Evolutionary conservation across 2,888 invertebrate genomes (phyloP).

Genomic region (Aleiodes leptofemur): DNA sequence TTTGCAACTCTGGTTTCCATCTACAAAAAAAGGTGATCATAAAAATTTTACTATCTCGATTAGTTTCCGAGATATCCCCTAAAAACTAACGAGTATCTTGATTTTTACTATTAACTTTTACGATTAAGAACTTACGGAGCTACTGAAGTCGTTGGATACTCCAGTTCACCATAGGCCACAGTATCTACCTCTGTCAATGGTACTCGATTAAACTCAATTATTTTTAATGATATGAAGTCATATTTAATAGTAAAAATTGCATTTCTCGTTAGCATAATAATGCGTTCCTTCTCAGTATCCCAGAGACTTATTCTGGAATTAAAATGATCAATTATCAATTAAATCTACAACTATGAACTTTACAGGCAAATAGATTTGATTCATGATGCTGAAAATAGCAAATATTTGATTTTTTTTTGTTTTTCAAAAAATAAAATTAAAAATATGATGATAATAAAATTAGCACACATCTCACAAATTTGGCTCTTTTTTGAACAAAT

Average conservation of each 20-base stretch:
- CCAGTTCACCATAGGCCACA: slow-evolving; percentile 85
- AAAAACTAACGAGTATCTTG: slow-evolving; percentile 4
- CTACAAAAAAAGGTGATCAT: too few species aligned
- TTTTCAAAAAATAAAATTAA: too few species aligned
- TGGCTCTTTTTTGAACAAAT: too few species aligned
- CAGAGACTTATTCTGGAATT: slow-evolving; percentile 87
- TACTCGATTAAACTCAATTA: slow-evolving; percentile 83
- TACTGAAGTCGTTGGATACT: slow-evolving; percentile 88
- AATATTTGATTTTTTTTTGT: too few species aligned
- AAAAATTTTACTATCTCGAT: not conserved
- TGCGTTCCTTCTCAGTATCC: slow-evolving; percentile 90
- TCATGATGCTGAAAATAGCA: too few species aligned
- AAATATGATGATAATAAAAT: too few species aligned
- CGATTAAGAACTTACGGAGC: slow-evolving; percentile 84
- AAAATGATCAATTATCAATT: slow-evolving; percentile 28
- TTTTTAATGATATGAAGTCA: slow-evolving; percentile 89
- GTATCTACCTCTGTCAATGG: slow-evolving; percentile 83
- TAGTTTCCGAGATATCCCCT: not conserved
- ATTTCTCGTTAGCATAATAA: slow-evolving; percentile 85
- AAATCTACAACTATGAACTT: too few species aligned
- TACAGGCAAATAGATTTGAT: too few species aligned
- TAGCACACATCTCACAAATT: too few species aligned
- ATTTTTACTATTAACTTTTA: not conserved
- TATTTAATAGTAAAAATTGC: slow-evolving; percentile 86
- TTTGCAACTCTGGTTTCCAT: too few species aligned